Percentiles rank a stretch among this genome's conserved stretches.
phyloP scores from a whole-genome alignment of 2,113 vertebrate species.

The Scomber colias region DNA sequence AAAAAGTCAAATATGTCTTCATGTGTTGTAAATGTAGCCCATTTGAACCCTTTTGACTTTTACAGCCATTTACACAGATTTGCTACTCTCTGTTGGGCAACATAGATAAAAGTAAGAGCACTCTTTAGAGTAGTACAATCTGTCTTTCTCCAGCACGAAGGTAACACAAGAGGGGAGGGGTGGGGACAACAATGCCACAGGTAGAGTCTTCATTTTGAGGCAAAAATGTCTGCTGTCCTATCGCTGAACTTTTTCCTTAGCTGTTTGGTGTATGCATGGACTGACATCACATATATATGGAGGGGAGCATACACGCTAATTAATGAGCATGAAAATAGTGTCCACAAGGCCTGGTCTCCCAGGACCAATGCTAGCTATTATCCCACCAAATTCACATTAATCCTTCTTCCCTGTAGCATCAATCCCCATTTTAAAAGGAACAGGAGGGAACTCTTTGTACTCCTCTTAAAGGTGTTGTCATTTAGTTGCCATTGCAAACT shows the following conservation, averaged over 20 bases:
- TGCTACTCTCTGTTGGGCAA: constrained; percentile 14
- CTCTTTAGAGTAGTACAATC: background rate
- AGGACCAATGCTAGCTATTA: constrained; percentile 21
- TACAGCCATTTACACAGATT: constrained; percentile 15
- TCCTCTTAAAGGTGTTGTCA: constrained; percentile 7
- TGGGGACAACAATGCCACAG: constrained; percentile 1
- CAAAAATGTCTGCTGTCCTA: constrained; percentile 9
- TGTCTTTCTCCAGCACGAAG: constrained; percentile 10
- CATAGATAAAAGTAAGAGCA: constrained; percentile 8
- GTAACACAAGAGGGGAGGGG: background rate
- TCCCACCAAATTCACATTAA: constrained; percentile 47
- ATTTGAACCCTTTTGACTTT: constrained; percentile 6
- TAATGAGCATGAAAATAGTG: background rate
- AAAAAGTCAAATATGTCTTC: constrained; percentile 4
- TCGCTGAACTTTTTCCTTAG: background rate
- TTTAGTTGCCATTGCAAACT: constrained; percentile 5
- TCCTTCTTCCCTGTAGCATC: constrained; percentile 41
- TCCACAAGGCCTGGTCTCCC: constrained; percentile 6
- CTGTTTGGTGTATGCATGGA: background rate
- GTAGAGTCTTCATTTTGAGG: constrained; percentile 6
- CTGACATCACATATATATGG: background rate
- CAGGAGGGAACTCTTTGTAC: constrained; percentile 26
- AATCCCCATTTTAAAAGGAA: constrained; percentile 49
- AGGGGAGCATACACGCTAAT: constrained; percentile 10
- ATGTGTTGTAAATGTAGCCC: background rate